Base-by-base conservation (phyloP, 2,113 vertebrate genomes). In the Lampris incognitus region DNA sequence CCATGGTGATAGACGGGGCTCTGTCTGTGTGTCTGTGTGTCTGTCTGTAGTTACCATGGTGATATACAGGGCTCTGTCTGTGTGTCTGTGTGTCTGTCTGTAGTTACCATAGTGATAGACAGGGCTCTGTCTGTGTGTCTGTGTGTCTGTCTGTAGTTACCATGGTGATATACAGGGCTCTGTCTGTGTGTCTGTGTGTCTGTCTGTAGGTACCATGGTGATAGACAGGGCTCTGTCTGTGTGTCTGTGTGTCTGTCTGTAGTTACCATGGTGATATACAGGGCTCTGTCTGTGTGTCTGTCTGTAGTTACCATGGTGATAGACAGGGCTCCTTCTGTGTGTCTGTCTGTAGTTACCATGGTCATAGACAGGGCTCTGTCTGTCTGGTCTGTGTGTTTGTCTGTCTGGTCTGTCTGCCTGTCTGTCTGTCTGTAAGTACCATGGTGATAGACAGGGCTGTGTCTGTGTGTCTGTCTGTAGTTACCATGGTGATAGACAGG, bases 381-480 rank as follows among this genome's bases (percentile, higher is more conserved):
- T 58, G 37, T 88, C n/a, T 24, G 24, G 24, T 24, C 9, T 63
- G 6, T n/a, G n/a, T n/a, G n/a, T n/a, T n/a, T n/a, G n/a, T n/a
- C n/a, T n/a, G n/a, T n/a, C n/a, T n/a, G n/a, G n/a, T n/a, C 2
- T 66, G 1, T 4, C 13, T 66, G 51, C 8, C 9, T 8, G 0
- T 3, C 71, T 71, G 42, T 81, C 71, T 76, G 58, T 64, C 54
- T 78, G 68, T 66, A 87, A 82, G 87, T 8, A 85, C 87, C 62
- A 87, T 89, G 87, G 87, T 89, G 67, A 86, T 88, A 44, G 87
- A 88, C 84, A 72, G 87, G 44, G 87, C 87, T 61, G 65, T 88
- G 41, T 88, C 86, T 58, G 37, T 88, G n/a, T 71, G 42, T 81
- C 71, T 76, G 58, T 64, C 54, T 78, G 68, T 66, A 85, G 84